A percentile compares a stretch with the other conserved stretches of the same genome.
phyloP scores from a whole-genome alignment of 1,140 invertebrate species.

The Dendroctonus ponderosae region DNA sequence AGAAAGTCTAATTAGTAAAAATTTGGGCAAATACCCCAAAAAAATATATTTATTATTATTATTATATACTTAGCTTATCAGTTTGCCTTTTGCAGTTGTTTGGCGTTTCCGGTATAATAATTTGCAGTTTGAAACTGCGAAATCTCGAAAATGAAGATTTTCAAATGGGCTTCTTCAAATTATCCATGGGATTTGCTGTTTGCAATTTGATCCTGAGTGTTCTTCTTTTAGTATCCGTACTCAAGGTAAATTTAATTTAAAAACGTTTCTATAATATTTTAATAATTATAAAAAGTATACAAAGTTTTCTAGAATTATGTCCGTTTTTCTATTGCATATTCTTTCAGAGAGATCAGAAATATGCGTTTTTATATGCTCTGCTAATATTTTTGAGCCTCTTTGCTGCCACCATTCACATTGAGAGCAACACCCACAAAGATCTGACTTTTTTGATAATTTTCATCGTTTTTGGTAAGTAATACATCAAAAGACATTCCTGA shows the following conservation, averaged over 20 bases:
- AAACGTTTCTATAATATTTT: background rate
- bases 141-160: constrained; percentile 37
- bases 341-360: constrained; percentile 43
- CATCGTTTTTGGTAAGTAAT: constrained; percentile 40
- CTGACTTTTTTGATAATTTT: constrained; percentile 41
- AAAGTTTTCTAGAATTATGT: too few relatives aligned
- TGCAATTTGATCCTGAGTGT: constrained; percentile 42
- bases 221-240: constrained; percentile 37
- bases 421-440: constrained; percentile 39
- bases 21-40: background rate
- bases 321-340: too few relatives aligned
- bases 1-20: background rate
- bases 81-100: constrained; percentile 35
- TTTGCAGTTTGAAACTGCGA: constrained; percentile 40
- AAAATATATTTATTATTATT: background rate
- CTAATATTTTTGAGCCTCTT: constrained; percentile 42
- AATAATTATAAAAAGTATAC: too few relatives aligned
- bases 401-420: constrained; percentile 41
- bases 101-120: constrained; percentile 40
- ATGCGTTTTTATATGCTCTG: constrained; percentile 42
- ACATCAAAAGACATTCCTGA: background rate
- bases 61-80: background rate
- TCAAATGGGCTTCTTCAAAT: constrained; percentile 39
- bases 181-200: constrained; percentile 42
- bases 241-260: constrained; percentile 35